Evolutionary conservation across 2,797 vertebrate species (phyloP).

Genomic region (Artibeus lituratus): DNA sequence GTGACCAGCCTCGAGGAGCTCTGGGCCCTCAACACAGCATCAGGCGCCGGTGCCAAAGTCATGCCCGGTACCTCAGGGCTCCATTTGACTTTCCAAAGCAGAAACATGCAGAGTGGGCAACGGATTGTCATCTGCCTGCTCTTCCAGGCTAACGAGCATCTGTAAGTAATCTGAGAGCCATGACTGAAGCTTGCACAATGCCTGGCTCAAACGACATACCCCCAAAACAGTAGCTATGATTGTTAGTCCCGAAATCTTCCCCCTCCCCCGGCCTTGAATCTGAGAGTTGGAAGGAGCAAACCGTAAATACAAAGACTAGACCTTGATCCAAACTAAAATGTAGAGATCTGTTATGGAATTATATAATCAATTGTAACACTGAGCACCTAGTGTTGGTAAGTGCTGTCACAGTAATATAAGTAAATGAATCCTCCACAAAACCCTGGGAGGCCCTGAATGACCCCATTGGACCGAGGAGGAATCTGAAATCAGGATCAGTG

Average conservation of each 20-base stretch:
- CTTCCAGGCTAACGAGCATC: conserved; percentile 12
- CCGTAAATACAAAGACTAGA: background rate
- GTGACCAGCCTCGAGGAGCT: background rate
- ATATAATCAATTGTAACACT: background rate
- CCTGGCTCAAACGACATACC: conserved; percentile 15
- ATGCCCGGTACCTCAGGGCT: background rate
- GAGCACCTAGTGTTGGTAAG: background rate
- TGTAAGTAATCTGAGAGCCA: conserved; percentile 59
- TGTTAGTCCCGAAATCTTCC: background rate
- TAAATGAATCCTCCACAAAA: background rate
- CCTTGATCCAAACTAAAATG: background rate
- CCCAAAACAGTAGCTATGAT: background rate
- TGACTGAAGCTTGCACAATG: conserved; percentile 9
- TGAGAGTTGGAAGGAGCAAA: background rate
- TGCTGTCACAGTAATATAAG: background rate
- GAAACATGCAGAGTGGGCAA: background rate
- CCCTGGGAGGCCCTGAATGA: background rate
- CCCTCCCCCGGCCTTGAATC: background rate
- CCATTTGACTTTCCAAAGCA: background rate
- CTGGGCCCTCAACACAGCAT: background rate
- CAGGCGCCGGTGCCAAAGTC: background rate
- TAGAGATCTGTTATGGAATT: background rate
- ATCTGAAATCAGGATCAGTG: background rate
- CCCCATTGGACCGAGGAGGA: background rate
- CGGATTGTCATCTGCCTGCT: conserved; percentile 25